Conservation (phyloP, 2,113 vertebrate species). For the Aphelocoma coerulescens region DNA sequence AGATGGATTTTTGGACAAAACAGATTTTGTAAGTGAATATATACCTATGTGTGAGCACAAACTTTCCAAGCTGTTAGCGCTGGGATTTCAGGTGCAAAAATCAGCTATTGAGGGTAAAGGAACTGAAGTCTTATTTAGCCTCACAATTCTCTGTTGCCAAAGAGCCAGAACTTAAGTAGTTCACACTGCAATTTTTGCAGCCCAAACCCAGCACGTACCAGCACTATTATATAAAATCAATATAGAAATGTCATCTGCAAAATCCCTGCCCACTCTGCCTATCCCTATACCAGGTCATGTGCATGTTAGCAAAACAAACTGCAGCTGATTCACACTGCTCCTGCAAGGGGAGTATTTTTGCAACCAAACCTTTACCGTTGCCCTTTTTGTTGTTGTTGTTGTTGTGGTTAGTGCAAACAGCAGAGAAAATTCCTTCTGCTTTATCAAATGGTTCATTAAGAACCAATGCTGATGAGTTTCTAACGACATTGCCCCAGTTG, state of each 20-base stretch:
- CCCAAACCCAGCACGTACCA: background rate
- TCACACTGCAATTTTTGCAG: background rate
- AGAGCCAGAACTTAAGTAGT: background rate
- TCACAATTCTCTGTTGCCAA: background rate
- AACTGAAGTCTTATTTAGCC: background rate
- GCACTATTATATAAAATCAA: background rate
- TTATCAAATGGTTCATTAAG: conserved; percentile 33
- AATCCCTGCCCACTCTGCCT: background rate
- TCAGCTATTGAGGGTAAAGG: background rate
- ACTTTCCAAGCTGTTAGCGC: background rate
- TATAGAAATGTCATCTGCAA: background rate
- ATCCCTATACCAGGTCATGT: background rate
- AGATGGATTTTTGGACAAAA: background rate
- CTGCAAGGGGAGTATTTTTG: background rate
- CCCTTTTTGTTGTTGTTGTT: background rate
- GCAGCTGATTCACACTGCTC: background rate
- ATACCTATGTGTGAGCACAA: background rate
- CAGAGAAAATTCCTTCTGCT: background rate
- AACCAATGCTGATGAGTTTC: background rate
- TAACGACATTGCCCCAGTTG: background rate
- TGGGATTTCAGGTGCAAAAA: background rate
- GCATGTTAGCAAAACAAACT: background rate
- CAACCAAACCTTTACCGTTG: background rate
- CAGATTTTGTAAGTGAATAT: background rate
- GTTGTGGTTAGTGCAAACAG: background rate